phyloP scores from a whole-genome alignment of 2,113 vertebrate species.

The Catharus bicknelli region DNA sequence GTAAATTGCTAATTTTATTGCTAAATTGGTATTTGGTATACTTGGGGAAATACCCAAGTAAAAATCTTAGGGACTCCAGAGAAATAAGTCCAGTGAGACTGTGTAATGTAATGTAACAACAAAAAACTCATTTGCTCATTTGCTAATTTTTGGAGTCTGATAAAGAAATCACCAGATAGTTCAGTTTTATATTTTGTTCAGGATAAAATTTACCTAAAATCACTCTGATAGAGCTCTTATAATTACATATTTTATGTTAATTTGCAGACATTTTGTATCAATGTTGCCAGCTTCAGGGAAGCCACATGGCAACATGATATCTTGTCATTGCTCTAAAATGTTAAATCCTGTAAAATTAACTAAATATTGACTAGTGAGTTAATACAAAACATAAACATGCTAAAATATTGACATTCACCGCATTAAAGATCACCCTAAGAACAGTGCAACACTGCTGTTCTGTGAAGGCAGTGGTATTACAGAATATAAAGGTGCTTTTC shows the following conservation, averaged over 20 bases:
- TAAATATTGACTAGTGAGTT: neutral
- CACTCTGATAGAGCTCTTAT: constrained; percentile 19
- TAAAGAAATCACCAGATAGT: constrained; percentile 46
- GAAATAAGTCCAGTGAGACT: constrained; percentile 33
- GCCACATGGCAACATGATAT: neutral
- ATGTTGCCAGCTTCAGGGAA: constrained; percentile 22
- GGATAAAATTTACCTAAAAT: constrained; percentile 61
- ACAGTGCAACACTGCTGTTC: neutral
- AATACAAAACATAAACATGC: neutral
- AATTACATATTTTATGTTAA: constrained; percentile 3
- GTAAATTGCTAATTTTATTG: constrained; percentile 17
- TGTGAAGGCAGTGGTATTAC: neutral
- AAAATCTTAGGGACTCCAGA: constrained; percentile 51
- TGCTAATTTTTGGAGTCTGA: constrained; percentile 33
- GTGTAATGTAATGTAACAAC: constrained; percentile 9
- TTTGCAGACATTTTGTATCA: constrained; percentile 44
- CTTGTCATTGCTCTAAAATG: neutral
- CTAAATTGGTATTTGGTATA: neutral
- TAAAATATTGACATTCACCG: neutral
- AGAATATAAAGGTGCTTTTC: neutral
- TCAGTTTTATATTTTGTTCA: constrained; percentile 54
- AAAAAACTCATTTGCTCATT: constrained; percentile 32
- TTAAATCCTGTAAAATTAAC: neutral
- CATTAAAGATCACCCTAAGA: neutral
- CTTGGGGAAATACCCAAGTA: constrained; percentile 5